Evolutionary conservation across 2,888 invertebrate genomes (phyloP), one percentile per base, ranked within the genome.

Genomic region (Caenorhabditis sp.): DNA sequence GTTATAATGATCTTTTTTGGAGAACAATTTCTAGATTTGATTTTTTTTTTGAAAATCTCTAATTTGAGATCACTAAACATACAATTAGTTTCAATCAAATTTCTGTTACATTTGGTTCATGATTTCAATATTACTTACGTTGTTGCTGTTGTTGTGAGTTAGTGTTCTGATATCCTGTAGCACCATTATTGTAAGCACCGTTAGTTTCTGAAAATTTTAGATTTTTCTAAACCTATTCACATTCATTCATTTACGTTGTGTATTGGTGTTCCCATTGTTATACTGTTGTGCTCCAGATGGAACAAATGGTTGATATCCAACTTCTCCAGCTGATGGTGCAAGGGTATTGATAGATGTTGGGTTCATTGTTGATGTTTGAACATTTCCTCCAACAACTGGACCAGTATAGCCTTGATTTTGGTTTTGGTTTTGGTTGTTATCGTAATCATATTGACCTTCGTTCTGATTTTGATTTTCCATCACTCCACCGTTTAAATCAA

Each of bases 281-380:
- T 74, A 69, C 5, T 63, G 57, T 5, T 60, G 43, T 43, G 67
- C 64, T 52, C 75, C 75, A 36, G 63, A 50, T 20, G 67, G 67
- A 14, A 59, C 64, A 64, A 75, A 75, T 54, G 63, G 70, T 26
- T 75, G 75, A 49, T 75, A 70, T 8, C 70, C 70, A 56, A 75
- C 64, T 74, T 70, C 74, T 8, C 27, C 59, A 12, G 52, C 54
- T n/a, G 66, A 58, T 27, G 70, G 70, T 7, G 70, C 53, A 27
- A 74, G 23, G n/a, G 68, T n/a, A n/a, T n/a, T n/a, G n/a, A n/a
- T n/a, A n/a, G n/a, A n/a, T n/a, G n/a, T 31, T 31, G 31, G 31
- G 10, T 31, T 7, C 5, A 10, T 31, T 31, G 31, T 31, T 31
- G 31, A 31, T 31, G n/a, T 20, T 17, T 27, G 23, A 26, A 53